phyloP scores from a whole-genome alignment of 2,113 vertebrate species.

The Merops nubicus region DNA sequence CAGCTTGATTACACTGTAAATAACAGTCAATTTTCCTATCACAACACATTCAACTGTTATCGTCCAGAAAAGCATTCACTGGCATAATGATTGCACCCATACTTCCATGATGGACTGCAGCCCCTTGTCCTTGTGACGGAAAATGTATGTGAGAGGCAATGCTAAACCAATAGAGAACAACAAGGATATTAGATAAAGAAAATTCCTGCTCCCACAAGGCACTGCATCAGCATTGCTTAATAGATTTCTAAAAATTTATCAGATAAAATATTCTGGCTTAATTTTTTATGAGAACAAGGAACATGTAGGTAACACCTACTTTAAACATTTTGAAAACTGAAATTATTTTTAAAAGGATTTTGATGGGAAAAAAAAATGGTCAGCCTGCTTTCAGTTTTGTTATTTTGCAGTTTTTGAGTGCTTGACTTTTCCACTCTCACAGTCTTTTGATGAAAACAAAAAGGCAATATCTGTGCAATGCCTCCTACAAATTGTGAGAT shows the following conservation, averaged over 20 bases:
- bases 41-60: background rate
- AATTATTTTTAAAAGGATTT: background rate
- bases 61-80: background rate
- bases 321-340: background rate
- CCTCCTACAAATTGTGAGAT: background rate
- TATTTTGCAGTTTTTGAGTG: background rate
- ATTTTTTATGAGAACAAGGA: background rate
- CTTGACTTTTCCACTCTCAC: background rate
- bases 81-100: background rate
- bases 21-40: background rate
- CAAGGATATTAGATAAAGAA: fast-evolving
- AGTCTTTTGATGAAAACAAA: background rate
- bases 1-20: background rate
- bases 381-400: background rate
- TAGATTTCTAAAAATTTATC: background rate
- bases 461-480: background rate
- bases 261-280: background rate
- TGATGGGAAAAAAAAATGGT: background rate
- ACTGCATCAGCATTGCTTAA: background rate
- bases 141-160: background rate
- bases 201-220: background rate
- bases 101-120: background rate
- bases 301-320: background rate
- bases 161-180: background rate
- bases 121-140: background rate